Evolutionary conservation across 1,140 invertebrate species (phyloP).

Genomic region (Drosophila baimaii): DNA sequence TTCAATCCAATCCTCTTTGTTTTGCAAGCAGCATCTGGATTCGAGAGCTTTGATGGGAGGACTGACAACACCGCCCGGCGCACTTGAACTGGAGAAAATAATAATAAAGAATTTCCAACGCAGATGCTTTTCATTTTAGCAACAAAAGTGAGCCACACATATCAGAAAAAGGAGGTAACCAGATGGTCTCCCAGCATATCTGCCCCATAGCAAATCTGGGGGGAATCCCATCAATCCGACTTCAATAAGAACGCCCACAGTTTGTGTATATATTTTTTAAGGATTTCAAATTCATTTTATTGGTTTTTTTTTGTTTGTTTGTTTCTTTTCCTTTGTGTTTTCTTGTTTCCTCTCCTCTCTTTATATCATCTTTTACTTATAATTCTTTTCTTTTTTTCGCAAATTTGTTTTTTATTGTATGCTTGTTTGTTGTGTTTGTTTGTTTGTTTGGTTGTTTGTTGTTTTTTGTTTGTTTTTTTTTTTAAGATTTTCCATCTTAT

Average conservation of each 20-base stretch:
- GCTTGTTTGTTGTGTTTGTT: slow-evolving; percentile 60
- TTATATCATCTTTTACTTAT: slow-evolving; percentile 59
- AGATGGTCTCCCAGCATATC: background rate
- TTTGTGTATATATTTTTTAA: slow-evolving; percentile 74
- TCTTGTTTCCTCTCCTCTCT: slow-evolving; percentile 59
- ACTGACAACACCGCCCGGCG: background rate
- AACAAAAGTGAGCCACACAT: slow-evolving; percentile 2
- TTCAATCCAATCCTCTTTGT: background rate
- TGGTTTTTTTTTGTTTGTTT: slow-evolving; percentile 72
- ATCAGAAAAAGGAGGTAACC: slow-evolving; percentile 10
- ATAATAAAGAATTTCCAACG: slow-evolving; percentile 23
- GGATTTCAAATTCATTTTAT: slow-evolving; percentile 83
- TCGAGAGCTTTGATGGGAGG: background rate
- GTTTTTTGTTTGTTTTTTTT: slow-evolving; percentile 31
- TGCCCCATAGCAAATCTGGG: background rate
- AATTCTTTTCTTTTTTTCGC: slow-evolving; percentile 70
- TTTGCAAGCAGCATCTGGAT: slow-evolving; percentile 5
- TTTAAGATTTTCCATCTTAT: slow-evolving; percentile 66
- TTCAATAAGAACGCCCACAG: slow-evolving; percentile 50
- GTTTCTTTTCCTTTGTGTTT: slow-evolving; percentile 61
- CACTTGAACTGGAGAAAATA: slow-evolving; percentile 5
- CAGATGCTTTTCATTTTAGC: slow-evolving; percentile 29
- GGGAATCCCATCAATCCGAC: background rate
- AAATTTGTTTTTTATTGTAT: slow-evolving; percentile 72
- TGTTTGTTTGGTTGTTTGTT: slow-evolving; percentile 64